These are phyloP conservation scores for Brachyptera risi DNA, from an alignment of 2,888 invertebrate genomes.

Conservation along the genomic window DNA sequence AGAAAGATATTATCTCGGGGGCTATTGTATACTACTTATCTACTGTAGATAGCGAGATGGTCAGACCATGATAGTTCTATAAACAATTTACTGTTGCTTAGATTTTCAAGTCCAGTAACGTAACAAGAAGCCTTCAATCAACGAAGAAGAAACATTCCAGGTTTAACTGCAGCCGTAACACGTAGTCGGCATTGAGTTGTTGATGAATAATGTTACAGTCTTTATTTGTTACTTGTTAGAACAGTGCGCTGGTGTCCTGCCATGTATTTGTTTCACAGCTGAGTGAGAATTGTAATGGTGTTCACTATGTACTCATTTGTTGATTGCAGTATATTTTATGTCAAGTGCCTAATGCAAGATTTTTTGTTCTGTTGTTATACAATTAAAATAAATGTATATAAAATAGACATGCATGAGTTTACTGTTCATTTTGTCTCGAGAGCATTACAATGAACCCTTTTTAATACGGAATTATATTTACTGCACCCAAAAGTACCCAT, in stretches of 20 bases:
- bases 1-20: not conserved
- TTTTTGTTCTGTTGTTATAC: conserved; percentile 25
- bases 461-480: not conserved
- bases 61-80: not conserved
- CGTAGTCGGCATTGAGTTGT: conserved; percentile 15
- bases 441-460: not conserved
- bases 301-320: conserved; percentile 11
- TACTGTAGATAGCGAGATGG: not conserved
- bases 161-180: conserved; percentile 10
- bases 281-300: not conserved
- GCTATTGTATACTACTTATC: not conserved
- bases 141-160: conserved; percentile 24
- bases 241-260: conserved; percentile 22
- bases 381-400: conserved; percentile 24
- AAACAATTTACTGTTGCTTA: not conserved
- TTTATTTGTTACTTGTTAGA: conserved; percentile 6
- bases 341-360: conserved; percentile 33
- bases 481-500: not conserved
- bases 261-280: conserved; percentile 1
- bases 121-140: no score
- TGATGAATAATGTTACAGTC: not conserved
- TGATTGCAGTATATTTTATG: conserved; percentile 31
- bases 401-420: not conserved
- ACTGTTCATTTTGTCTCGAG: not conserved
- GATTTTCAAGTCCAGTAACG: not conserved